A percentile compares a stretch with the other conserved stretches of the same genome.
phyloP scores from a whole-genome alignment of 2,797 vertebrate species.

The Podarcis lilfordi region DNA sequence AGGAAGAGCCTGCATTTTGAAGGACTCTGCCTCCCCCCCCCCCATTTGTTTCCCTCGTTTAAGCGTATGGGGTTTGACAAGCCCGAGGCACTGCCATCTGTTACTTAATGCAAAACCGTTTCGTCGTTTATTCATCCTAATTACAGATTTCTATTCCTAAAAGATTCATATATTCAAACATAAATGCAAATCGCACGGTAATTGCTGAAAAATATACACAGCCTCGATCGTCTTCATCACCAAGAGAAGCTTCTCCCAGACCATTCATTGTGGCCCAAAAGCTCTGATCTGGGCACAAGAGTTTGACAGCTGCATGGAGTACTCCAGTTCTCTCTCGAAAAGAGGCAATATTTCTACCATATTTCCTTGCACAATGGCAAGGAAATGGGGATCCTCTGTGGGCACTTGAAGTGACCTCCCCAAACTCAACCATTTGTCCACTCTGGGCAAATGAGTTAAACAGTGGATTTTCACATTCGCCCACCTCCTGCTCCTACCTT shows the following conservation, averaged over 20 bases:
- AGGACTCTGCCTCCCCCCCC: neutral
- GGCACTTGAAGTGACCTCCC: neutral
- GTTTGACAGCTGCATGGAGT: too few relatives aligned
- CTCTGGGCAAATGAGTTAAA: neutral
- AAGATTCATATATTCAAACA: conserved; percentile 36
- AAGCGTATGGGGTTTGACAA: conserved; percentile 18
- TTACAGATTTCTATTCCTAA: conserved; percentile 44
- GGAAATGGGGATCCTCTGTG: too few relatives aligned
- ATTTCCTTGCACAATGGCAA: neutral
- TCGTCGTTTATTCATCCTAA: conserved; percentile 59
- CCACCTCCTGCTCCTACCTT: neutral
- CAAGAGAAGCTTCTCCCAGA: neutral
- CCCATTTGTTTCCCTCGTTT: neutral
- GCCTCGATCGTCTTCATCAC: neutral
- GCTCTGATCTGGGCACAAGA: neutral
- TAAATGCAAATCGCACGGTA: conserved; percentile 30
- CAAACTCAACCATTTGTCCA: too few relatives aligned
- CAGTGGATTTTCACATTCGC: neutral
- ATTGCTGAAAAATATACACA: neutral
- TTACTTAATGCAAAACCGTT: conserved; percentile 47
- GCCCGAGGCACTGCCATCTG: conserved; percentile 65
- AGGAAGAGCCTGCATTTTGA: neutral
- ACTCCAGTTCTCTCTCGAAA: neutral
- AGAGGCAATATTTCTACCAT: neutral
- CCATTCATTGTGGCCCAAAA: neutral